phyloP scores from a whole-genome alignment of 2,797 vertebrate genomes.

The Malurus splendens region DNA sequence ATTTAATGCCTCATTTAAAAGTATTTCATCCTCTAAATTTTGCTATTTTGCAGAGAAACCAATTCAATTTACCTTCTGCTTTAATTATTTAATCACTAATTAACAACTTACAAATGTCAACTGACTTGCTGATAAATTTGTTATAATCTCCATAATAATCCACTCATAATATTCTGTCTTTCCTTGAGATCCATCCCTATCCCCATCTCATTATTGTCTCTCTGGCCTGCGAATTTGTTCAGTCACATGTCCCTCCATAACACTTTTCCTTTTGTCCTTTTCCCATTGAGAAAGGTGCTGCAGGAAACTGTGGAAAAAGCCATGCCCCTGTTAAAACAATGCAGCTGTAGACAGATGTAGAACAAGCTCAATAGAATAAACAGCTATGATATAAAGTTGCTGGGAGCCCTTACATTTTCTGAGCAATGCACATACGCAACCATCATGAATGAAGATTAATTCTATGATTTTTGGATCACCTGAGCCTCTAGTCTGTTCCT shows the following conservation, averaged over 20 bases:
- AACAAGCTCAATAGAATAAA: not conserved
- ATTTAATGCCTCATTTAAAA: not conserved
- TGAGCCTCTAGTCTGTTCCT: not conserved
- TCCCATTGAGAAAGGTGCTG: not conserved
- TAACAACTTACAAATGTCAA: not conserved
- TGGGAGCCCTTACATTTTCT: not conserved
- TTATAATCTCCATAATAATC: not conserved
- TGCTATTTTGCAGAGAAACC: not conserved
- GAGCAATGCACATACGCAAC: not conserved
- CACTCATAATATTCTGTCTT: not conserved
- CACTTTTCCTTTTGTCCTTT: not conserved
- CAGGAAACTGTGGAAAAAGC: not conserved
- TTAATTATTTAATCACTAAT: not conserved
- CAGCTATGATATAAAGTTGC: not conserved
- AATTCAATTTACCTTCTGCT: not conserved
- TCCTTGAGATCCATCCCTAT: not conserved
- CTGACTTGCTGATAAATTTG: not conserved
- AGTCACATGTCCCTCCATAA: too few species aligned
- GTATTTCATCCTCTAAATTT: not conserved
- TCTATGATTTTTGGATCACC: not conserved
- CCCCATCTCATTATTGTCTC: not conserved
- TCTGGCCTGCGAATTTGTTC: not conserved
- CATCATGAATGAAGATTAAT: fast-evolving
- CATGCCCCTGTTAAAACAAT: not conserved
- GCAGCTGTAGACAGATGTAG: not conserved